These are phyloP conservation scores for Polydrusus tereticollis DNA, from an alignment of 2,888 invertebrate species.

Conservation along the genomic window DNA sequence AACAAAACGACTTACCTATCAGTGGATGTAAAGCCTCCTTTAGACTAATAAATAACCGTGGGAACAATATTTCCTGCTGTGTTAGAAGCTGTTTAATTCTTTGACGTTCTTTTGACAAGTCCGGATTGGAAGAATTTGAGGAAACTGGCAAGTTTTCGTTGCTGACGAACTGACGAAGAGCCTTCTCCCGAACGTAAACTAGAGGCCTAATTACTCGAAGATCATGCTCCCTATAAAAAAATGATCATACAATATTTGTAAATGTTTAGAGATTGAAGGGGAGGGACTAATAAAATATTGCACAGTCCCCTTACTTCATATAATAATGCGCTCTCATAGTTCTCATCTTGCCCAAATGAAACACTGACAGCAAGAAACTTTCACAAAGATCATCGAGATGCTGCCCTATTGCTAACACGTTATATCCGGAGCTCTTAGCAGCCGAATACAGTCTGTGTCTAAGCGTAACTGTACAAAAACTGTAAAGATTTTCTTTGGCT, in stretches of 20 bases:
- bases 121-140: constrained; percentile 57
- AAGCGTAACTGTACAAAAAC: constrained; percentile 81
- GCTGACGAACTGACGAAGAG: constrained; percentile 80
- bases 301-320: constrained; percentile 78
- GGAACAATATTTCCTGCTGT: constrained; percentile 82
- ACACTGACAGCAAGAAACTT: constrained; percentile 84
- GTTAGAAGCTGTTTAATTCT: constrained; percentile 78
- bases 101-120: constrained; percentile 67
- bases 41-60: constrained; percentile 80
- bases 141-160: constrained; percentile 78
- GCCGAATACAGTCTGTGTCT: constrained; percentile 82
- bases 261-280: no score
- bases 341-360: constrained; percentile 83
- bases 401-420: constrained; percentile 90
- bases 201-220: constrained; percentile 89
- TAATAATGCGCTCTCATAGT: constrained; percentile 87
- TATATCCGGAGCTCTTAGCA: constrained; percentile 83
- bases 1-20: constrained; percentile 33
- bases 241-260: no score
- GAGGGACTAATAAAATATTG: no score
- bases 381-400: constrained; percentile 87
- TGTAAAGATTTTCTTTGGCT: constrained; percentile 68
- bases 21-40: constrained; percentile 83
- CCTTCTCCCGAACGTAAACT: constrained; percentile 85
- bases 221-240: constrained; percentile 76